Conservation (phyloP, 2,113 vertebrate species). For the Pedionomus torquatus region DNA sequence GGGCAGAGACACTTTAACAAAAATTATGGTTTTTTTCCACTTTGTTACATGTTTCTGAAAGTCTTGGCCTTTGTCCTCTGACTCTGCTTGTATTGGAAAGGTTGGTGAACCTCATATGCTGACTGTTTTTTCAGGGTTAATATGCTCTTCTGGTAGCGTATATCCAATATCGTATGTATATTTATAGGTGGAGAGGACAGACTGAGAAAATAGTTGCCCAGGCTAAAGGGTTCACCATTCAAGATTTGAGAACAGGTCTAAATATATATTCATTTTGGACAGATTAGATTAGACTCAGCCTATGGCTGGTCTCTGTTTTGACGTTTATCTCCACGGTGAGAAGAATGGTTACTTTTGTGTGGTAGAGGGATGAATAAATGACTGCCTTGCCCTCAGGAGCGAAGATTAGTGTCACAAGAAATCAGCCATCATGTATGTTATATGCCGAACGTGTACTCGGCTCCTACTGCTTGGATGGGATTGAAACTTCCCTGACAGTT, state of each 20-base stretch:
- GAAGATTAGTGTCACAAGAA: conserved; percentile 57
- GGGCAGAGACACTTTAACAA: background rate
- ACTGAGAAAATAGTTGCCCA: background rate
- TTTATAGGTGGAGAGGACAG: background rate
- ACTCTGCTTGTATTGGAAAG: background rate
- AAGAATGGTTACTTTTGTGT: conserved; percentile 56
- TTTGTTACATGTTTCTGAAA: background rate
- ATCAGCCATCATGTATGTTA: conserved; percentile 54
- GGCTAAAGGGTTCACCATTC: conserved; percentile 17
- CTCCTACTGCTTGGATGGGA: background rate
- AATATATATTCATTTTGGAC: conserved; percentile 46
- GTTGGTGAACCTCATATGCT: background rate
- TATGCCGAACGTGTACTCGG: background rate
- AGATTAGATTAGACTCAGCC: conserved; percentile 51
- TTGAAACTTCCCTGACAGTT: conserved; percentile 37
- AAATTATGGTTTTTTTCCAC: background rate
- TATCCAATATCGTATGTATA: background rate
- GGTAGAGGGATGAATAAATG: conserved; percentile 46
- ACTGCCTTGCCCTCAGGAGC: conserved; percentile 36
- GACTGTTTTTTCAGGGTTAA: background rate
- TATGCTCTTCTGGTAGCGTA: background rate
- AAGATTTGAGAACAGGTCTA: conserved; percentile 46
- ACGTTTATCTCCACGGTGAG: conserved; percentile 52
- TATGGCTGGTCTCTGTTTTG: conserved; percentile 54
- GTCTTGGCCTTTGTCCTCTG: background rate